Evolutionary conservation across 2,888 invertebrate genomes (phyloP).

Genomic region (Sceliomorpha sp.): DNA sequence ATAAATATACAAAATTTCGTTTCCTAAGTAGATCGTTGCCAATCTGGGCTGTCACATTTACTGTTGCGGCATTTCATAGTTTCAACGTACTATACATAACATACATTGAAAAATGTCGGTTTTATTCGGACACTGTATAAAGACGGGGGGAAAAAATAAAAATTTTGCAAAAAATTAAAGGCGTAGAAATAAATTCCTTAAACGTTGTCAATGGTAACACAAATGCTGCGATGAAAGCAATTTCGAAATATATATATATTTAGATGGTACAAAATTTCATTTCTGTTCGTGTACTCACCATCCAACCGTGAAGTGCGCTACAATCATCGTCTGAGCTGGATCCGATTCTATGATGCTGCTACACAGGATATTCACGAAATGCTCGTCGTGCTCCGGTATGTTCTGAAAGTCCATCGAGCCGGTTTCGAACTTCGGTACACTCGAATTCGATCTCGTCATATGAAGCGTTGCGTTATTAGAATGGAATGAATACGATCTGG

Average conservation of each 20-base stretch:
- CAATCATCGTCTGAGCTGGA: conserved; percentile 81
- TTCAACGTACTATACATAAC: too few species aligned
- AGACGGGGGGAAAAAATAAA: too few species aligned
- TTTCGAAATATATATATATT: conserved; percentile 1
- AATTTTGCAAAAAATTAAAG: conserved; percentile 12
- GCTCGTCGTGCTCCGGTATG: conserved; percentile 74
- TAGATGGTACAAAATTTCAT: not conserved
- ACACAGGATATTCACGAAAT: conserved; percentile 76
- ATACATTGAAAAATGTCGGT: too few species aligned
- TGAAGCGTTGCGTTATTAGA: conserved; percentile 88
- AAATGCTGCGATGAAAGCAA: too few species aligned
- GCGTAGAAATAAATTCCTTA: too few species aligned
- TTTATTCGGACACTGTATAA: too few species aligned
- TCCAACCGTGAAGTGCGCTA: conserved; percentile 87
- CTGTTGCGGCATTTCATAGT: too few species aligned
- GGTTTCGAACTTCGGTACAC: conserved; percentile 68
- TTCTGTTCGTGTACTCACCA: conserved; percentile 82
- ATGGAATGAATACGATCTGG: conserved; percentile 92
- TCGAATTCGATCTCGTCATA: conserved; percentile 82
- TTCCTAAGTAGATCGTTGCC: too few species aligned
- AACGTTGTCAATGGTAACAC: too few species aligned
- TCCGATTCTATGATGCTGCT: conserved; percentile 75
- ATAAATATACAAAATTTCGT: too few species aligned
- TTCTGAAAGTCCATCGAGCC: conserved; percentile 69
- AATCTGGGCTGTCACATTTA: too few species aligned